Evolutionary conservation across 2,113 vertebrate genomes (phyloP).

Genomic region (Stegastes partitus): DNA sequence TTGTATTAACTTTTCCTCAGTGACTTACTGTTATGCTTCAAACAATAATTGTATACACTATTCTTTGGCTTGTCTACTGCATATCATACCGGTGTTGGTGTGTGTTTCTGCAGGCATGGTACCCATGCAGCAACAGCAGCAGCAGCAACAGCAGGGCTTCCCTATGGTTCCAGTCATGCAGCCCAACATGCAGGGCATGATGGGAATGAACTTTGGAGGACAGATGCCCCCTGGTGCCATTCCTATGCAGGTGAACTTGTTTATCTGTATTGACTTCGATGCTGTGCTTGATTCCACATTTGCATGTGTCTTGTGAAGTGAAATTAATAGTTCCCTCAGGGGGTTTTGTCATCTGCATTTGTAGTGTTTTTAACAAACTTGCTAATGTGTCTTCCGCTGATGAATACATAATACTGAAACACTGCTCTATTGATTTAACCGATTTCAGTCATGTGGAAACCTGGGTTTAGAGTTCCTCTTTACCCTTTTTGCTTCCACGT

Average conservation of each 20-base stretch:
- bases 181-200: constrained; percentile 95
- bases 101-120: constrained; percentile 87
- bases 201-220: constrained; percentile 95
- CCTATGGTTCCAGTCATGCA: constrained; percentile 96
- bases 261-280: not conserved
- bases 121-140: constrained; percentile 87
- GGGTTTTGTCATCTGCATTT: not conserved
- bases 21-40: not conserved
- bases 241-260: constrained; percentile 91
- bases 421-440: constrained; percentile 22
- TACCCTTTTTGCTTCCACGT: constrained; percentile 10
- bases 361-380: constrained; percentile 11
- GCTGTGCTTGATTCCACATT: not conserved
- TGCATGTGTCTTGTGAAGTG: not conserved
- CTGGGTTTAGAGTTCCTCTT: constrained; percentile 10
- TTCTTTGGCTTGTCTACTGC: not conserved
- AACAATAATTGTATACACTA: not conserved
- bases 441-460: not conserved
- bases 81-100: not conserved
- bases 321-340: not conserved
- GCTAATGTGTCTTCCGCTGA: constrained; percentile 3
- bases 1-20: constrained; percentile 11
- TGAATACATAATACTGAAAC: constrained; percentile 11
- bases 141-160: constrained; percentile 87
- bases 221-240: constrained; percentile 93